Evolutionary conservation across 1,140 invertebrate species (phyloP), one percentile per base, ranked within the genome.

Genomic region (Tetragnatha versicolor): DNA sequence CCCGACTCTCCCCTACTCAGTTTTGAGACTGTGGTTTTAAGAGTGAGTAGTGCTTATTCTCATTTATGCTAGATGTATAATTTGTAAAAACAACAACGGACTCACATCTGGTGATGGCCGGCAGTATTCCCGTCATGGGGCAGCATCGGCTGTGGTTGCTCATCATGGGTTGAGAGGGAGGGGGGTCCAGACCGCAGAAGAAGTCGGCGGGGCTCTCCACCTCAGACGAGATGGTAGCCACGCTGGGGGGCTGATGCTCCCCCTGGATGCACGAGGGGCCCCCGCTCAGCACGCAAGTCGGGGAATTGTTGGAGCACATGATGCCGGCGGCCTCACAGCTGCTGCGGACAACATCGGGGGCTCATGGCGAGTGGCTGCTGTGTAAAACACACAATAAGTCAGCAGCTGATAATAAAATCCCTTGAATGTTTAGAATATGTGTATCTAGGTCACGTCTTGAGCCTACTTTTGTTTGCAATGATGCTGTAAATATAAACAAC

Each of bases 151-250:
- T 53, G n/a, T 70, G 47, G 20, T 47, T 70, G 27, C 47, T 47
- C 68, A 55, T 55, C n/a, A 49, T 35, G 17, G 39, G 29, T 3
- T 33, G 20, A 9, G 4, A 29, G 17, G 17, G 29, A 27, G 25
- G 35, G 17, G 35, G 47, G 27, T 51, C n/a, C 49, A 35, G 29
- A n/a, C 39, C 49, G 6, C 49, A 37, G 35, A 70, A 51, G 31
- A 53, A 70, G 49, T 47, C 68, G 4, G 68, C 51, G 27, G 3
- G 51, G 20, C 31, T 53, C 12, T 51, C 47, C 14, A 70, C 68
- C 37, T 70, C 68, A 22, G 68, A 70, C 25, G 68, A 70, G 29
- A 70, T 70, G 31, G 68, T 70, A 31, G 63, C 45, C 31, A 70
- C 68, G 4, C 29, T 51, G 10, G 1, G 55, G 17, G 27, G 55